Percentiles rank a stretch among this genome's conserved stretches.
Evolutionary conservation across 2,888 invertebrate species (phyloP).

Genomic region (Mimumesa dahlbomi): DNA sequence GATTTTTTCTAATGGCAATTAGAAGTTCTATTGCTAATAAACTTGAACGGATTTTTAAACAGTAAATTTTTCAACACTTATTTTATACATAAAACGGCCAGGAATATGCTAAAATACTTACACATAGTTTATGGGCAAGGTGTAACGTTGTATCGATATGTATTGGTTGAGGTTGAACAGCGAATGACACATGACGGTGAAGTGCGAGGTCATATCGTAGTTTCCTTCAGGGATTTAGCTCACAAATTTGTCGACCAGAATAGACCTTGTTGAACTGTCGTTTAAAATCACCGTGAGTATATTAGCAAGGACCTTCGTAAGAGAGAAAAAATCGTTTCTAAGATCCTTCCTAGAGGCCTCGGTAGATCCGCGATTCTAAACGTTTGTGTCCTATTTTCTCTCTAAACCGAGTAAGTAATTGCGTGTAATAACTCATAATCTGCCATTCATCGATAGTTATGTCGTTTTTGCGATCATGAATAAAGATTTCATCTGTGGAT

Average conservation of each 20-base stretch:
- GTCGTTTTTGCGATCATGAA: neutral
- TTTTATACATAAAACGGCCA: no score
- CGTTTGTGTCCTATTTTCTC: conserved; percentile 30
- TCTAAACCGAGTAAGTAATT: conserved; percentile 22
- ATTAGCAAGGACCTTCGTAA: conserved; percentile 35
- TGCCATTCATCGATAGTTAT: conserved; percentile 1
- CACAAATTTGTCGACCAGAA: conserved; percentile 27
- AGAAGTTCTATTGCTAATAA: no score
- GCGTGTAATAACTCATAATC: conserved; percentile 12
- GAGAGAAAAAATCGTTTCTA: conserved; percentile 29
- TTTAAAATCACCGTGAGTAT: conserved; percentile 23
- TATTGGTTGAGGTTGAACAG: conserved; percentile 22
- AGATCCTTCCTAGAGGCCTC: conserved; percentile 41
- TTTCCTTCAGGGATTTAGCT: conserved; percentile 34
- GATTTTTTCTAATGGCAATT: no score
- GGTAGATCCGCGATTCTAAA: conserved; percentile 29
- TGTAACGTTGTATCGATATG: neutral
- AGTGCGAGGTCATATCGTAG: conserved; percentile 47
- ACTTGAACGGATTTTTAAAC: no score
- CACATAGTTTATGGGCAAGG: neutral
- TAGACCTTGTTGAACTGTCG: conserved; percentile 25
- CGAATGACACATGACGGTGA: conserved; percentile 48
- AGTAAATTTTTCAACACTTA: no score
- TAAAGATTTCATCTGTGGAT: neutral
- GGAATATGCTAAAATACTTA: no score